phyloP scores from a whole-genome alignment of 1,140 invertebrate genomes.

The Mycetomoellerius zeteki region DNA sequence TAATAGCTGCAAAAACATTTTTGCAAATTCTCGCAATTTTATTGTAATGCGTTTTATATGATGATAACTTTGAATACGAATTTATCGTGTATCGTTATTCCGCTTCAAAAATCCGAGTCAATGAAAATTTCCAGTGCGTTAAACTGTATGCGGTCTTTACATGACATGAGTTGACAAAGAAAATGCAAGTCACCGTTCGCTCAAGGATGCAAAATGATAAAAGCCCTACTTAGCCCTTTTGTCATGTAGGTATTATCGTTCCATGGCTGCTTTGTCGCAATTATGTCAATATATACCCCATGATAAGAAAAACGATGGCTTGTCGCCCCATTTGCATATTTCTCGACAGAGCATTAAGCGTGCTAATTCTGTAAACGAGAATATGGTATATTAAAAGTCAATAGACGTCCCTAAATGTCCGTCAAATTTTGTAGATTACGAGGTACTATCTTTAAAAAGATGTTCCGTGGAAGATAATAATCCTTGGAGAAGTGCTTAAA shows the following conservation, averaged over 20 bases:
- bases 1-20: background rate
- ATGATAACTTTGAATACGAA: constrained; percentile 14
- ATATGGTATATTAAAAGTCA: constrained; percentile 33
- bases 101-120: constrained; percentile 8
- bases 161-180: constrained; percentile 31
- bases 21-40: constrained; percentile 3
- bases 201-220: constrained; percentile 56
- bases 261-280: constrained; percentile 12
- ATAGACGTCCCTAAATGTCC: background rate
- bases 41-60: background rate
- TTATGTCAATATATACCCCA: constrained; percentile 12
- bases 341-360: constrained; percentile 21
- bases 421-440: constrained; percentile 12
- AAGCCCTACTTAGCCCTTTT: constrained; percentile 30
- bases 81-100: constrained; percentile 20
- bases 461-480: constrained; percentile 11
- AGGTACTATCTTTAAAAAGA: constrained; percentile 37
- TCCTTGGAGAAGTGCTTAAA: constrained; percentile 17
- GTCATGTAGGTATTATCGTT: constrained; percentile 37
- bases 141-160: constrained; percentile 33
- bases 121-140: constrained; percentile 43
- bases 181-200: constrained; percentile 50
- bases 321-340: constrained; percentile 16
- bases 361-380: constrained; percentile 35
- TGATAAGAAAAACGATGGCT: constrained; percentile 31